These are phyloP conservation scores for Rissa tridactyla DNA, from an alignment of 2,113 vertebrate species.

Conservation along the genomic window DNA sequence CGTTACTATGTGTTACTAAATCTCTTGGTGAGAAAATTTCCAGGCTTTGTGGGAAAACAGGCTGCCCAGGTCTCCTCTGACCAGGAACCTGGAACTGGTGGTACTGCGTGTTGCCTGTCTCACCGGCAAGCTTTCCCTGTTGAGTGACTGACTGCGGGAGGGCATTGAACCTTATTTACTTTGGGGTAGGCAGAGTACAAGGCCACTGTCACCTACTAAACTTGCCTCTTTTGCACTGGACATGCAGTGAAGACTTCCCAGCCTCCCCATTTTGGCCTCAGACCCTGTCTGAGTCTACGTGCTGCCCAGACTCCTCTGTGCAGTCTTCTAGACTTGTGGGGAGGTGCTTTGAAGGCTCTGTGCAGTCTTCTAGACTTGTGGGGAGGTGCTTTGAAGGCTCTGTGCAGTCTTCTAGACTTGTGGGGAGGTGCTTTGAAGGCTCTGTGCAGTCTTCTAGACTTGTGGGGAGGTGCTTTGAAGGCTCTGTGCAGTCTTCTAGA, in stretches of 20 bases:
- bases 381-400: background rate
- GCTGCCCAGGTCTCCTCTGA: background rate
- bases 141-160: background rate
- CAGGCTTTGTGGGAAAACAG: background rate
- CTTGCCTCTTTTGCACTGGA: background rate
- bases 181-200: background rate
- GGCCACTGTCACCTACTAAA: background rate
- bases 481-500: background rate
- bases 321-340: background rate
- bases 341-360: background rate
- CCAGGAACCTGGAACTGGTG: background rate
- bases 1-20: slow-evolving; percentile 20
- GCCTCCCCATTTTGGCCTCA: background rate
- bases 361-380: background rate
- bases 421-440: too few species aligned
- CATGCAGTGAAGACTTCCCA: background rate
- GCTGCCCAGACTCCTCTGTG: background rate
- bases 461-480: background rate
- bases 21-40: background rate
- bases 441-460: background rate
- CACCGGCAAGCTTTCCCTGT: background rate
- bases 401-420: background rate
- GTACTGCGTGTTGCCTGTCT: background rate
- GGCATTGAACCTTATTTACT: background rate
- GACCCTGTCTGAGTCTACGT: background rate